Evolutionary conservation across 2,113 vertebrate genomes (phyloP).

Genomic region (Erythrolamprus reginae): DNA sequence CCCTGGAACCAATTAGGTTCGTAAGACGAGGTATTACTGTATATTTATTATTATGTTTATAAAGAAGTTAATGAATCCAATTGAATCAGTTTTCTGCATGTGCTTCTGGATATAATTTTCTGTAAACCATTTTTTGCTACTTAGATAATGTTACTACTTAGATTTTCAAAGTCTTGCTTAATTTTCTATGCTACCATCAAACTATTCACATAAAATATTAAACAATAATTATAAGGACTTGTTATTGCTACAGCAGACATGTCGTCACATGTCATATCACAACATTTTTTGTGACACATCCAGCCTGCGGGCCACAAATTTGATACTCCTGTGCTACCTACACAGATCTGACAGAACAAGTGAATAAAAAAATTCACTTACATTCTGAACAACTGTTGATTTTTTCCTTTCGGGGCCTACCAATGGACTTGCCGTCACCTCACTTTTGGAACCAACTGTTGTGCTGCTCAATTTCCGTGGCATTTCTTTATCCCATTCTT

Average conservation of each 20-base stretch:
- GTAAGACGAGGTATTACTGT: no score
- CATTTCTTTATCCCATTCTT: constrained; percentile 86
- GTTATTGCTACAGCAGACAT: neutral
- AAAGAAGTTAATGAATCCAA: no score
- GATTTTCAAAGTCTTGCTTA: neutral
- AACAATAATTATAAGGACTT: neutral
- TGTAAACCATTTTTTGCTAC: neutral
- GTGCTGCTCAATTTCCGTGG: constrained; percentile 83
- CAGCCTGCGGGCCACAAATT: no score
- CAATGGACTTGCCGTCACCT: constrained; percentile 87
- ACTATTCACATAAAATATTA: neutral
- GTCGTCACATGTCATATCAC: no score
- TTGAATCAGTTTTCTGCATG: no score
- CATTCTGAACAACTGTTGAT: constrained; percentile 80
- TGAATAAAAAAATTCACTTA: constrained; percentile 68
- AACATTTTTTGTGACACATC: no score
- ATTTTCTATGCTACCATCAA: neutral
- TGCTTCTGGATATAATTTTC: no score
- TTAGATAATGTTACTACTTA: neutral
- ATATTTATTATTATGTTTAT: no score
- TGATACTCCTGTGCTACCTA: neutral
- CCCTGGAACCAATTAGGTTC: no score
- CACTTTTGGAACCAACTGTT: constrained; percentile 81
- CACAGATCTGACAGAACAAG: constrained; percentile 25
- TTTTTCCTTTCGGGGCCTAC: constrained; percentile 92